Percentiles rank a stretch among this genome's conserved stretches.
These are phyloP conservation scores for Nibea coibor DNA, from an alignment of 2,113 vertebrate species.

Conservation along the genomic window DNA sequence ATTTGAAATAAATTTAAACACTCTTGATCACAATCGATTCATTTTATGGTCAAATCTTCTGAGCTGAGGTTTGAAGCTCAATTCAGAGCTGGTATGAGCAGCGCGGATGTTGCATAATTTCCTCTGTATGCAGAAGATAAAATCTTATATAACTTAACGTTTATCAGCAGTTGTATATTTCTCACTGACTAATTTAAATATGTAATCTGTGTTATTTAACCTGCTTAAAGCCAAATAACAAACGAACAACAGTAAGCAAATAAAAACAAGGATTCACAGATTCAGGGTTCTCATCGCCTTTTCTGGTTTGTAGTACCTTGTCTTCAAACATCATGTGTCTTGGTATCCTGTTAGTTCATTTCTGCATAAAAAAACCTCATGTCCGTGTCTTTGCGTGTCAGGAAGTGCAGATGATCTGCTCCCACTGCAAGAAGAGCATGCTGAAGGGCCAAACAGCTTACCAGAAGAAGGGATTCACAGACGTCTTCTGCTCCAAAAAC, in stretches of 20 bases:
- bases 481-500: constrained; percentile 93
- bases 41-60: background rate
- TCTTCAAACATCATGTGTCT: too few species aligned
- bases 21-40: background rate
- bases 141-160: background rate
- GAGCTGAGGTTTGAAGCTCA: background rate
- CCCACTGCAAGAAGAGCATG: constrained; percentile 90
- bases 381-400: constrained; percentile 22
- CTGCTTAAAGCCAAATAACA: too few species aligned
- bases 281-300: too few species aligned
- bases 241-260: too few species aligned
- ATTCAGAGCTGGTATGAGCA: background rate
- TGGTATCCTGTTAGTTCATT: too few species aligned
- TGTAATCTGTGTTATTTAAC: background rate
- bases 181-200: background rate
- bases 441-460: constrained; percentile 94
- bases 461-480: constrained; percentile 93
- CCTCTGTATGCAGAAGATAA: background rate
- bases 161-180: background rate
- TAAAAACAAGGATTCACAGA: too few species aligned
- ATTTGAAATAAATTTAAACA: background rate
- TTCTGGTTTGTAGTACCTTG: too few species aligned
- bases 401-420: constrained; percentile 89
- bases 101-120: background rate
- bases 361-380: too few species aligned